phyloP scores from a whole-genome alignment of 2,888 invertebrate genomes.

The Drosophila putrida region DNA sequence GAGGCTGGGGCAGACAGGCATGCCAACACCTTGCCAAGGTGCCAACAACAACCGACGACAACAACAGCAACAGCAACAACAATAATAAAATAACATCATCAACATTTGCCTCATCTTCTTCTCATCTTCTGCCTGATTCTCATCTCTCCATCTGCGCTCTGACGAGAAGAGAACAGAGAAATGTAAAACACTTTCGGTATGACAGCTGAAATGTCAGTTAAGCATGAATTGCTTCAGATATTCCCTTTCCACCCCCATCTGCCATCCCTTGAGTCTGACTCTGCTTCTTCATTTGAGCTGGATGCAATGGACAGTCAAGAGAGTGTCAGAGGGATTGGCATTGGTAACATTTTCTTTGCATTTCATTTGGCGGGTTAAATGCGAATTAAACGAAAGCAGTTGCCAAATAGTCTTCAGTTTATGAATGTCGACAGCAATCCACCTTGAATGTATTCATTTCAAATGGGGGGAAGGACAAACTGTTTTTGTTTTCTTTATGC shows the following conservation, averaged over 20 bases:
- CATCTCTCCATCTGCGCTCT: slow-evolving; percentile 37
- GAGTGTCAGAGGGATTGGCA: slow-evolving; percentile 2
- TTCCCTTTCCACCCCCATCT: background rate
- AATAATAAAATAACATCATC: slow-evolving; percentile 58
- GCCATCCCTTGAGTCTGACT: background rate
- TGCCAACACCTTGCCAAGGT: slow-evolving; percentile 58
- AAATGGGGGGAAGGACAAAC: background rate
- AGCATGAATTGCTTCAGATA: slow-evolving; percentile 60
- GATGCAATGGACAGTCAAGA: background rate
- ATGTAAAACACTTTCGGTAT: slow-evolving; percentile 80
- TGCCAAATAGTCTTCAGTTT: slow-evolving; percentile 27
- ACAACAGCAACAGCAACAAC: slow-evolving; percentile 23
- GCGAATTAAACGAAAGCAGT: slow-evolving; percentile 41
- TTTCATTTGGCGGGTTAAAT: slow-evolving; percentile 46
- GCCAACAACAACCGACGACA: slow-evolving; percentile 31
- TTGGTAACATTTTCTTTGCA: slow-evolving; percentile 18
- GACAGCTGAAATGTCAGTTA: slow-evolving; percentile 81
- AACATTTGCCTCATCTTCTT: slow-evolving; percentile 30
- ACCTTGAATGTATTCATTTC: background rate
- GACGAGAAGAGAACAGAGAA: slow-evolving; percentile 51
- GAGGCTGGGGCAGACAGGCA: slow-evolving; percentile 26
- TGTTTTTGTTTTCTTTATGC: slow-evolving; percentile 1
- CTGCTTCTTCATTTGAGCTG: background rate
- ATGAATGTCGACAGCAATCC: slow-evolving; percentile 13
- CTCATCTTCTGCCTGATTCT: slow-evolving; percentile 16